These are phyloP conservation scores for Gallinago paraguaiae DNA, from an alignment of 2,113 vertebrate species.

Conservation along the genomic window DNA sequence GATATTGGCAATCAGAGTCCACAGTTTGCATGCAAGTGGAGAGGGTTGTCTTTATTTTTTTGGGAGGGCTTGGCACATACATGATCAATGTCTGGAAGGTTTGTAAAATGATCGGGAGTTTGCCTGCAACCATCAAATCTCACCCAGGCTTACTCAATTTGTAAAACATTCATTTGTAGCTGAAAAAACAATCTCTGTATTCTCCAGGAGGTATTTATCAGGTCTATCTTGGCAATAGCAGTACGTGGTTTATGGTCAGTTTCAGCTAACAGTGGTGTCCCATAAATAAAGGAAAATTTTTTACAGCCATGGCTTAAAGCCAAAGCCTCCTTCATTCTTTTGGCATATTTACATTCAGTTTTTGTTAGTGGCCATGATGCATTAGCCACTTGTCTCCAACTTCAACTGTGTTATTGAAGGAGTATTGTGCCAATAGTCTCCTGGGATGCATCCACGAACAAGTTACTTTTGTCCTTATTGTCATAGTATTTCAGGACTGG, in stretches of 20 bases:
- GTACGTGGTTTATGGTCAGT: not conserved
- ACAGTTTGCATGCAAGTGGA: not conserved
- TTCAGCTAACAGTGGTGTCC: not conserved
- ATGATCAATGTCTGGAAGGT: not conserved
- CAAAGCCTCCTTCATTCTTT: not conserved
- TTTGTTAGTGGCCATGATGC: not conserved
- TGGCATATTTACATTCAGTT: not conserved
- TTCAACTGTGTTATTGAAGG: not conserved
- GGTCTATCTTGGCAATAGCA: not conserved
- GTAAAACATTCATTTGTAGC: not conserved
- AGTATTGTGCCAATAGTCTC: not conserved
- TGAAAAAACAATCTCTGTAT: not conserved
- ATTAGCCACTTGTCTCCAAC: constrained; percentile 35
- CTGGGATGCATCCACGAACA: not conserved
- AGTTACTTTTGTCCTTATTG: not conserved
- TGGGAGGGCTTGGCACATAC: not conserved
- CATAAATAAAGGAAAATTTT: constrained; percentile 34
- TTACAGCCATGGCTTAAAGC: constrained; percentile 1
- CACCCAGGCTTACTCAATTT: not conserved
- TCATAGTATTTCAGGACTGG: not conserved
- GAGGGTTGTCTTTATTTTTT: not conserved
- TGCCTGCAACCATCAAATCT: not conserved
- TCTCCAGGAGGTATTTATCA: constrained; percentile 6
- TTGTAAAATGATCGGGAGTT: not conserved
- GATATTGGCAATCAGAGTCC: not conserved